Evolutionary conservation across 2,888 invertebrate species (phyloP), one percentile per base, ranked within the genome.

Genomic region (Trimorus sp.): DNA sequence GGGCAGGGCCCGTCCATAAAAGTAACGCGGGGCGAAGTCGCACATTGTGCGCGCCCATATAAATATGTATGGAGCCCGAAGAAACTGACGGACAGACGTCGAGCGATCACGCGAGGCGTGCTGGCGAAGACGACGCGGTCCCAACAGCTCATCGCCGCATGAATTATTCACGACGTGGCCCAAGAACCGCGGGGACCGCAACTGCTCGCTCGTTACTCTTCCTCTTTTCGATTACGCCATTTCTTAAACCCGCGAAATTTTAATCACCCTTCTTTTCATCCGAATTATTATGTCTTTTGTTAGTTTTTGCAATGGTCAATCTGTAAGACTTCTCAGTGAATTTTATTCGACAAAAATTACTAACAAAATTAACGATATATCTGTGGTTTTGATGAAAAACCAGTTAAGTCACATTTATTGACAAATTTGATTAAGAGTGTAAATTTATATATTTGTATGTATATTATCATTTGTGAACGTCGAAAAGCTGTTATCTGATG

Each of bases 131-230:
- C 83, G 84, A 85, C 85, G 84, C 83, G 84, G 82, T 84, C 87
- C 88, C 88, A 87, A 87, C 87, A 86, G 84, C 62, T 73, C 60
- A 60, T 53, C 70, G 59, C 62, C 38, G 16, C 85, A 89, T 90
- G 90, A 90, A 90, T 90, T 89, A 90, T 90, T 90, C 90, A 90
- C 84, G 84, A 86, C 85, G 83, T 77, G 81, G 78, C 63, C 83
- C 80, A 38, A 71, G 51, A 45, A 66, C 45, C 49, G 26, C 69
- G 59, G 54, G 70, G 60, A 42, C 74, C 62, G 74, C 54, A 53
- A 63, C 48, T 54, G 53, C 63, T 45, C 53, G 38, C 63, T 74
- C 45, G 40, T 11, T 40, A 11, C 40, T 40, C 40, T 40, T 40
- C 40, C 40, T 40, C 40, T 40, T 40, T 11, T 40, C 40, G 40